Evolutionary conservation across 2,888 invertebrate genomes (phyloP), one percentile per base, ranked within the genome.

Genomic region (Phrixothrix hirtus): DNA sequence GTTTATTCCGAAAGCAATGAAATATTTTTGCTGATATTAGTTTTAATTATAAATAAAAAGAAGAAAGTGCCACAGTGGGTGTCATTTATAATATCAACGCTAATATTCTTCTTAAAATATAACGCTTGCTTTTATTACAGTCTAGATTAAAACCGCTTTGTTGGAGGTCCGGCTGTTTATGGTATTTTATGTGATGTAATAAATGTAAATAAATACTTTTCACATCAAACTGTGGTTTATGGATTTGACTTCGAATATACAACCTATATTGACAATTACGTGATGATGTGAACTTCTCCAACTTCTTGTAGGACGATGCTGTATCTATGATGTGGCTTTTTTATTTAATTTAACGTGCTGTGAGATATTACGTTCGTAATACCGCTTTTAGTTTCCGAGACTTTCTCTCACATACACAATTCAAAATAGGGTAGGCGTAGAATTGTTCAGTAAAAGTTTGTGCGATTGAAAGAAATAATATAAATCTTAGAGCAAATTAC

Each of bases 191-290:
- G 48, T 30, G 41, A 29, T 36, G 48, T 35, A 48, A 42, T 48
- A 48, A 48, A 48, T 48, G 41, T 42, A 48, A 42, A 41, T 48
- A 48, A 48, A 48, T 41, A 48, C 41, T 48, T 48, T 48, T 42
- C 48, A 36, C 35, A 48, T 48, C 48, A 42, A 26, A 9, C 21
- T 9, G 45, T 48, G 48, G 41, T 48, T 48, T 48, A 48, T 48
- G 35, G 29, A 41, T 29, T 35, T 34, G 31, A 27, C 29, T 16
- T 11, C 16, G 41, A 48, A 42, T 42, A 35, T 41, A 39, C 21
- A 27, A 46, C 17, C n/a, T 11, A 30, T 45, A 45, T 45, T 45
- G 45, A 25, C 30, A 45, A 37, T 14, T 15, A 13, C 16, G 35
- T 15, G 7, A 13, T 12, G 31, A 31, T 13, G 31, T 10, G 31